These are phyloP conservation scores for Anhinga anhinga DNA, from an alignment of 2,113 vertebrate species.

Conservation along the genomic window DNA sequence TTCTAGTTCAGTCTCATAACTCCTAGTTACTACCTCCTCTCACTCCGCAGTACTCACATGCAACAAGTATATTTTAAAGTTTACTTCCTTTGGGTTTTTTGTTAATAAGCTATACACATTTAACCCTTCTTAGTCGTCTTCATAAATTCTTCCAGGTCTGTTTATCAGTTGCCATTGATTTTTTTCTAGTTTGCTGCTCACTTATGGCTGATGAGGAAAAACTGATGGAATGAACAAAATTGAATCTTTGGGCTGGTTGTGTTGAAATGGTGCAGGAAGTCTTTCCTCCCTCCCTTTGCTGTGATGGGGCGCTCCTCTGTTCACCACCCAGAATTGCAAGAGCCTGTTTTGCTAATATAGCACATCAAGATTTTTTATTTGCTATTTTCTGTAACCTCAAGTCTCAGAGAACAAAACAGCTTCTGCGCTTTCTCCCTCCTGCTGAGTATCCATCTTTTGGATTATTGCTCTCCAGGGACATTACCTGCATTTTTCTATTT, in stretches of 20 bases:
- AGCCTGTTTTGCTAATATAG: neutral
- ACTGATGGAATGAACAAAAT: neutral
- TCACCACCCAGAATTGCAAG: neutral
- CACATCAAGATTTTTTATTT: neutral
- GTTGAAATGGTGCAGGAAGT: neutral
- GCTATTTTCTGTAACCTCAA: neutral
- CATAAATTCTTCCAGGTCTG: neutral
- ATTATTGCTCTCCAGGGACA: neutral
- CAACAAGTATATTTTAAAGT: neutral
- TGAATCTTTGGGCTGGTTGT: neutral
- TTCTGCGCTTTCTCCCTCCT: neutral
- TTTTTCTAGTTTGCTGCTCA: neutral
- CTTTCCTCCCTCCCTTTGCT: neutral
- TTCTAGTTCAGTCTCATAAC: neutral
- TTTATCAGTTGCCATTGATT: neutral
- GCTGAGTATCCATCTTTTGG: conserved; percentile 6
- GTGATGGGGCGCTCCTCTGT: neutral
- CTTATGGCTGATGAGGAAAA: neutral
- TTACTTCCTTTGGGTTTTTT: neutral
- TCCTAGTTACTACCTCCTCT: neutral
- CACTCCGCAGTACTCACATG: neutral
- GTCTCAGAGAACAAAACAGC: neutral
- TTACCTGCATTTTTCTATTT: neutral
- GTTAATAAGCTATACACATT: neutral
- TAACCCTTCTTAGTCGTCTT: neutral